Evolutionary conservation across 2,888 invertebrate species (phyloP).

Genomic region (Habroteleia sp.): DNA sequence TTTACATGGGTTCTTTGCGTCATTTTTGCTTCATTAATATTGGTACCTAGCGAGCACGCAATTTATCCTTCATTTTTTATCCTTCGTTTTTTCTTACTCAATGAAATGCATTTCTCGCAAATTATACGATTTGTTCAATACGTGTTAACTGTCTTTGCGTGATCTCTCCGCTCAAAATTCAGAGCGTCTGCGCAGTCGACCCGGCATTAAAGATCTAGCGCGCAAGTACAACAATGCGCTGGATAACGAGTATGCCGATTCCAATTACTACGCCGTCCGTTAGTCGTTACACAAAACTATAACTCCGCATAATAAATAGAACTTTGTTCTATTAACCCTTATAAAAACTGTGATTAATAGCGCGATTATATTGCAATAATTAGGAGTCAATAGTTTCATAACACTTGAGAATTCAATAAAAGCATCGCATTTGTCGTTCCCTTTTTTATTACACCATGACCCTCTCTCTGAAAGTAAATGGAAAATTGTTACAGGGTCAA

Average conservation of each 20-base stretch:
- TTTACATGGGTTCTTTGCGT: no score
- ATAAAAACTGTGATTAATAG: conserved; percentile 51
- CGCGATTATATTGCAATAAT: conserved; percentile 33
- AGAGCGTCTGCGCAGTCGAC: no score
- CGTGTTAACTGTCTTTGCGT: conserved; percentile 36
- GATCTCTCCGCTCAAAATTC: no score
- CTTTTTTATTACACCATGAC: conserved; percentile 38
- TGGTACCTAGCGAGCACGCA: no score
- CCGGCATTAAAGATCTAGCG: no score
- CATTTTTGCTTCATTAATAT: no score
- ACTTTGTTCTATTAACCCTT: conserved; percentile 27
- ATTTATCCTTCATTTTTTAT: no score
- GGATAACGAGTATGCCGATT: conserved; percentile 33
- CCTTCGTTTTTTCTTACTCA: no score
- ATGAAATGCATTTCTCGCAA: no score
- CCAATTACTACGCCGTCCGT: conserved; percentile 32
- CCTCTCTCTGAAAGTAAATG: conserved; percentile 55
- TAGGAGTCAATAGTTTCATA: conserved; percentile 36
- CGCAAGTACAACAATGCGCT: conserved; percentile 27
- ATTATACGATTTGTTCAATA: conserved; percentile 43
- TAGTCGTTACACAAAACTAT: conserved; percentile 44
- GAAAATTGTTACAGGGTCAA: conserved; percentile 56
- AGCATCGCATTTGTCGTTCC: conserved; percentile 36
- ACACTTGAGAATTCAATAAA: conserved; percentile 51
- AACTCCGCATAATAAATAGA: conserved; percentile 27